phyloP scores from a whole-genome alignment of 1,140 invertebrate genomes.

The Drosophila equinoxialis region DNA sequence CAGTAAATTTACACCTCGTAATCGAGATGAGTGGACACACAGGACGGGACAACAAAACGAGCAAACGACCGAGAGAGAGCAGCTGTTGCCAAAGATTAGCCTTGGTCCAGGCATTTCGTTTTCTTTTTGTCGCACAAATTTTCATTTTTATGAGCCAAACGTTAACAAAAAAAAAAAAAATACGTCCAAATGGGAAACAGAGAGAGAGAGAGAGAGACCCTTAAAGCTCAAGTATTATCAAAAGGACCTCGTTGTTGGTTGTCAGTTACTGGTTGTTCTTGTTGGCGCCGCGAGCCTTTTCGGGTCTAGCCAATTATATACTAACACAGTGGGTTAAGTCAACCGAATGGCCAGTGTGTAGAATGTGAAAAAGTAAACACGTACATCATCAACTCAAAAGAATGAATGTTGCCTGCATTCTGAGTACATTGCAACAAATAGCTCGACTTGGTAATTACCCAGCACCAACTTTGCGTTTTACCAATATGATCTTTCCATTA shows the following conservation, averaged over 20 bases:
- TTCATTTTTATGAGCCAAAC: slow-evolving; percentile 70
- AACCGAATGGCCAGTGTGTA: slow-evolving; percentile 2
- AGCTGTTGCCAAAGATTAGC: slow-evolving; percentile 75
- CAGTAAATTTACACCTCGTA: slow-evolving; percentile 81
- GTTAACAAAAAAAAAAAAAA: no score
- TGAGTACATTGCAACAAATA: not conserved
- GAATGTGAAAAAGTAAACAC: slow-evolving; percentile 29
- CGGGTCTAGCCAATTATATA: slow-evolving; percentile 61
- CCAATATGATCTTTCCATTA: no score
- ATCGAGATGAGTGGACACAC: slow-evolving; percentile 75
- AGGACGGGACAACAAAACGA: slow-evolving; percentile 15
- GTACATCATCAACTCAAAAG: slow-evolving; percentile 44
- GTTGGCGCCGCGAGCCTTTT: slow-evolving; percentile 31
- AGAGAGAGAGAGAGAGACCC: not conserved
- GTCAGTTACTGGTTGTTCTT: not conserved
- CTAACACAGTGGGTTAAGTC: slow-evolving; percentile 33
- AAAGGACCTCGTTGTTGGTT: slow-evolving; percentile 12
- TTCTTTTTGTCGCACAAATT: slow-evolving; percentile 68
- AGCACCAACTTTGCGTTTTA: no score
- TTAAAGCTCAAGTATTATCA: slow-evolving; percentile 10
- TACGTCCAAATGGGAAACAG: not conserved
- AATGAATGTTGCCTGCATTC: slow-evolving; percentile 39
- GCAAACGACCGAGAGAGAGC: slow-evolving; percentile 39
- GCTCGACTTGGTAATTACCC: not conserved
- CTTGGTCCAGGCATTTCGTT: slow-evolving; percentile 18